Percentiles rank a stretch among this genome's conserved stretches.
Conservation (phyloP, 1,140 invertebrate species). For the Andricus grossulariae region DNA sequence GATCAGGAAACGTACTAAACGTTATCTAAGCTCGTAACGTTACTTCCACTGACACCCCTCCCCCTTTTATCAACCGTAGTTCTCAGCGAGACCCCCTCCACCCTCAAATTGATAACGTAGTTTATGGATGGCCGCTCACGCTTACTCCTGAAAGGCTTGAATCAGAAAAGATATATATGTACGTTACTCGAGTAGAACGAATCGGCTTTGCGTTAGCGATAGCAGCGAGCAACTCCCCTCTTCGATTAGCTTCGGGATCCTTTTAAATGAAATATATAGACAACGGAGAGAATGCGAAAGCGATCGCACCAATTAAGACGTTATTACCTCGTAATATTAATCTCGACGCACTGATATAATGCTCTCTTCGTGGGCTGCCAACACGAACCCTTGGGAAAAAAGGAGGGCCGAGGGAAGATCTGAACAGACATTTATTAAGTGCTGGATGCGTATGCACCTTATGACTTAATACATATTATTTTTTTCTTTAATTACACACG, state of each 20-base stretch:
- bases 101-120: too few species aligned
- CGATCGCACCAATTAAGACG: constrained; percentile 27
- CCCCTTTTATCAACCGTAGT: too few species aligned
- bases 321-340: constrained; percentile 31
- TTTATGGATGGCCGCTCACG: constrained; percentile 15
- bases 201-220: constrained; percentile 7
- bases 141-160: constrained; percentile 16
- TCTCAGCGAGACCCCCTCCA: too few species aligned
- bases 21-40: too few species aligned
- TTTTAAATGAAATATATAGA: constrained; percentile 26
- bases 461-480: neutral
- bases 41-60: too few species aligned
- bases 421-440: constrained; percentile 8
- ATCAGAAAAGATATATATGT: constrained; percentile 48
- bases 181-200: neutral
- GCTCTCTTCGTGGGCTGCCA: constrained; percentile 28
- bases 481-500: neutral
- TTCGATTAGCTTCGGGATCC: constrained; percentile 30
- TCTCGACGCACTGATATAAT: constrained; percentile 31
- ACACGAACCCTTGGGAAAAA: constrained; percentile 1
- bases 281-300: constrained; percentile 23
- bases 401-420: neutral
- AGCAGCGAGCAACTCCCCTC: neutral
- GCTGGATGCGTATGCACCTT: constrained; percentile 3
- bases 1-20: too few species aligned